Percentiles rank a stretch among this genome's conserved stretches.
Conservation (phyloP, 2,888 invertebrate genomes). For the Parnassius glacialis region DNA sequence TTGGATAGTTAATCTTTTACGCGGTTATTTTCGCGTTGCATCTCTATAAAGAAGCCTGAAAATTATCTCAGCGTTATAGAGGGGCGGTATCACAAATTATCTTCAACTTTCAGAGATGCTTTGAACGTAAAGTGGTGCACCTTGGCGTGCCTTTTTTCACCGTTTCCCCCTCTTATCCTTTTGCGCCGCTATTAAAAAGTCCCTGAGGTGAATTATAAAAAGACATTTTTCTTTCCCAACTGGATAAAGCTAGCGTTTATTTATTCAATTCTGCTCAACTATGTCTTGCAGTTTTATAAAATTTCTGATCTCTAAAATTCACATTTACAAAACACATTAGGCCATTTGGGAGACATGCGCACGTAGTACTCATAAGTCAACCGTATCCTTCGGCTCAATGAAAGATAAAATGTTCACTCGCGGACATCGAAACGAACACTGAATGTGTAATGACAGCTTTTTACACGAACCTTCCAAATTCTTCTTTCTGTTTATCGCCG, state of each 20-base stretch:
- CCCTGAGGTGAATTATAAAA: conserved; percentile 48
- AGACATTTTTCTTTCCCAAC: conserved; percentile 35
- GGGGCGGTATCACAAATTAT: conserved; percentile 31
- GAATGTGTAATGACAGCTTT: no score
- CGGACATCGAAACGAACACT: no score
- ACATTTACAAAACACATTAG: no score
- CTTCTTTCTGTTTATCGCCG: no score
- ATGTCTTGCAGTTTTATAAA: conserved; percentile 21
- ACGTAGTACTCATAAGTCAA: no score
- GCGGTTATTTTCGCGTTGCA: neutral
- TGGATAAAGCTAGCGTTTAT: conserved; percentile 13
- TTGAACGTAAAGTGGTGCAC: conserved; percentile 32
- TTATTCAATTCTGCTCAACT: conserved; percentile 27
- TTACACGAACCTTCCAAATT: no score
- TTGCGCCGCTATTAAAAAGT: conserved; percentile 45
- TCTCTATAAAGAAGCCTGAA: conserved; percentile 8
- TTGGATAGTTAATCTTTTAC: conserved; percentile 1
- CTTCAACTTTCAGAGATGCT: conserved; percentile 31
- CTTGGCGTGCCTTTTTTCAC: conserved; percentile 30
- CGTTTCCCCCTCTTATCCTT: conserved; percentile 42
- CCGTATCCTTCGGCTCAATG: no score
- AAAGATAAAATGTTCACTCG: no score
- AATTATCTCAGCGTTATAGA: conserved; percentile 14
- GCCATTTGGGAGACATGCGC: no score
- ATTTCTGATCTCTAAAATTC: neutral